These are phyloP conservation scores for Cyrtonyx montezumae DNA, from an alignment of 2,113 vertebrate genomes.

Conservation along the genomic window DNA sequence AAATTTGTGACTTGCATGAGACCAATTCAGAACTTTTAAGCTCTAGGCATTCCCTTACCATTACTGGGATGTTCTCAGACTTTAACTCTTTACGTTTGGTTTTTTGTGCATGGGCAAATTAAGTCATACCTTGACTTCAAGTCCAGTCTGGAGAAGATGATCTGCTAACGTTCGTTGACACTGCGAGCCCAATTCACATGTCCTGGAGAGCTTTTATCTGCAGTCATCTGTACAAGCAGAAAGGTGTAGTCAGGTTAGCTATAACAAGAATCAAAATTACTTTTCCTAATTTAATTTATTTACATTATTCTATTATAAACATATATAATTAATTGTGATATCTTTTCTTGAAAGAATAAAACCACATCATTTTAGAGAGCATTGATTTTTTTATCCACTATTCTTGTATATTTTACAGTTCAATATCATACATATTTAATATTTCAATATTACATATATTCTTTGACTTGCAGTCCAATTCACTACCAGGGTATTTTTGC, in stretches of 20 bases:
- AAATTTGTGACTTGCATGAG: conserved; percentile 48
- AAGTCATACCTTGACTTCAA: background rate
- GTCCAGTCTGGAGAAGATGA: background rate
- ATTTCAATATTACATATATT: background rate
- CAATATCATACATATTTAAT: background rate
- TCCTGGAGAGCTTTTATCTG: background rate
- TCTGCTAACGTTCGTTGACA: background rate
- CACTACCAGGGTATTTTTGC: background rate
- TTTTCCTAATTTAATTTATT: background rate
- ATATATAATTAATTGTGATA: background rate
- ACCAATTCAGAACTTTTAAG: background rate
- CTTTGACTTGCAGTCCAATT: background rate
- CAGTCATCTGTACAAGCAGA: background rate
- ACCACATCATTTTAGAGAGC: background rate
- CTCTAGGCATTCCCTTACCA: background rate
- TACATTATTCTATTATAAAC: background rate
- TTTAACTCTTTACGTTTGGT: conserved; percentile 18
- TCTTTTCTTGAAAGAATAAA: background rate
- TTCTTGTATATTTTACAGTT: background rate
- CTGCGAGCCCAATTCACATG: background rate
- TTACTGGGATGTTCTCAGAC: background rate
- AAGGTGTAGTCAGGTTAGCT: background rate
- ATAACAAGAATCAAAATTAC: background rate
- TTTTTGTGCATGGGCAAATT: background rate
- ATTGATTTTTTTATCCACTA: background rate